Conservation (phyloP, 2,113 vertebrate species). For the Notarius lentiginosus region DNA sequence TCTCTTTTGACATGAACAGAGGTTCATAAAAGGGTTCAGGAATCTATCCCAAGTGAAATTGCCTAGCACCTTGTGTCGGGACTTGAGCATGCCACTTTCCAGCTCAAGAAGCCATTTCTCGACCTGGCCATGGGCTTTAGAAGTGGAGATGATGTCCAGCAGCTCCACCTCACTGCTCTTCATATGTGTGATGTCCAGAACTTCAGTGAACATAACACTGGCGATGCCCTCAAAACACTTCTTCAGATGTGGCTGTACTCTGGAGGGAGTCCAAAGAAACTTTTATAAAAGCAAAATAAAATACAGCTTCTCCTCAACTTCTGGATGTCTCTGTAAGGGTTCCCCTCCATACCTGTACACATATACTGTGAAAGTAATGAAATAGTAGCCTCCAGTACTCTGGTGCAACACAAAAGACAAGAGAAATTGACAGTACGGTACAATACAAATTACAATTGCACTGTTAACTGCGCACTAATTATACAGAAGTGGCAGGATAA, state of each 20-base stretch:
- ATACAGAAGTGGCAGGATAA: neutral
- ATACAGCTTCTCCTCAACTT: neutral
- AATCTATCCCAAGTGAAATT: neutral
- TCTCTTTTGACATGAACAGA: neutral
- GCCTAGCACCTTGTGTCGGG: constrained; percentile 80
- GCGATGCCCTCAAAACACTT: constrained; percentile 93
- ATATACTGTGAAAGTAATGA: neutral
- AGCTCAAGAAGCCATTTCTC: constrained; percentile 88
- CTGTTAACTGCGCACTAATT: neutral
- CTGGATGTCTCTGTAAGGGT: neutral
- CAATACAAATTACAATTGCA: neutral
- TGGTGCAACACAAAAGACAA: neutral
- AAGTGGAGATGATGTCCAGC: constrained; percentile 79
- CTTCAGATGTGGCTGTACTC: constrained; percentile 88
- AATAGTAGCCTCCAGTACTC: neutral
- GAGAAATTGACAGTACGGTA: neutral
- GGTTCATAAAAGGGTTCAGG: neutral
- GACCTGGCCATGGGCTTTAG: constrained; percentile 85
- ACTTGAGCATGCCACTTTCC: constrained; percentile 79
- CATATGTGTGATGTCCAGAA: constrained; percentile 87
- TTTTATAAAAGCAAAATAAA: neutral
- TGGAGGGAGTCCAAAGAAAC: constrained; percentile 53
- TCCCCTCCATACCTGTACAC: neutral
- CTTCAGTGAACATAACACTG: constrained; percentile 82
- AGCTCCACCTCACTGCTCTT: constrained; percentile 83